These are phyloP conservation scores for Crenichthys baileyi DNA, from an alignment of 2,797 vertebrate genomes.

Conservation along the genomic window DNA sequence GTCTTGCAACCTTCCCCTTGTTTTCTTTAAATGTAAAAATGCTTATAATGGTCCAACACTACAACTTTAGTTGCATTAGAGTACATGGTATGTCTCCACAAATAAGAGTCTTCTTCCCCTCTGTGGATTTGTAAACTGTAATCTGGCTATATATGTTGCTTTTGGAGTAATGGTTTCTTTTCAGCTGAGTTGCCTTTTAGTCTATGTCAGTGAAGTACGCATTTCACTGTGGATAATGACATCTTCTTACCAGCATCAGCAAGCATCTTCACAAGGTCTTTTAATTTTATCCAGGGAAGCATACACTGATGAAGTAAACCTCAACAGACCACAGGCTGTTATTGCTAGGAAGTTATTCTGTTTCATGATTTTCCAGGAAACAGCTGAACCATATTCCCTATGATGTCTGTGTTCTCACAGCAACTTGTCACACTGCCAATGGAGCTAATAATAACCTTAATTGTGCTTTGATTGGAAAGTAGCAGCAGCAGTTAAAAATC, in stretches of 20 bases:
- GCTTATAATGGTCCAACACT: not conserved
- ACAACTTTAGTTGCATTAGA: not conserved
- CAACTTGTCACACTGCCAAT: not conserved
- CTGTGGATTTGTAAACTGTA: not conserved
- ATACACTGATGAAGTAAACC: not conserved
- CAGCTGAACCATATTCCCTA: not conserved
- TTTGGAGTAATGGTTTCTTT: not conserved
- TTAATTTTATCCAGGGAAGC: not conserved
- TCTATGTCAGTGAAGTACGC: not conserved
- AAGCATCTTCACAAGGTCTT: not conserved
- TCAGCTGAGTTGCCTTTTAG: not conserved
- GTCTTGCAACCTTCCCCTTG: not conserved
- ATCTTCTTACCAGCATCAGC: not conserved
- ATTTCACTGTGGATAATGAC: not conserved
- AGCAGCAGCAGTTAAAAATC: slow-evolving; percentile 4
- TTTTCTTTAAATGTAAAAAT: not conserved
- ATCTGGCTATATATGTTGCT: not conserved
- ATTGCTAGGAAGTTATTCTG: not conserved
- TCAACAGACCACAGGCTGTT: not conserved
- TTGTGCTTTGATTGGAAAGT: slow-evolving; percentile 4
- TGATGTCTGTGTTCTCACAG: not conserved
- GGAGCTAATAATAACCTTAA: not conserved
- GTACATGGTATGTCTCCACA: not conserved
- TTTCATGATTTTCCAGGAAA: not conserved
- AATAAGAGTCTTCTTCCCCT: not conserved